These are phyloP conservation scores for Scomber colias DNA, from an alignment of 2,113 vertebrate species.

Conservation along the genomic window DNA sequence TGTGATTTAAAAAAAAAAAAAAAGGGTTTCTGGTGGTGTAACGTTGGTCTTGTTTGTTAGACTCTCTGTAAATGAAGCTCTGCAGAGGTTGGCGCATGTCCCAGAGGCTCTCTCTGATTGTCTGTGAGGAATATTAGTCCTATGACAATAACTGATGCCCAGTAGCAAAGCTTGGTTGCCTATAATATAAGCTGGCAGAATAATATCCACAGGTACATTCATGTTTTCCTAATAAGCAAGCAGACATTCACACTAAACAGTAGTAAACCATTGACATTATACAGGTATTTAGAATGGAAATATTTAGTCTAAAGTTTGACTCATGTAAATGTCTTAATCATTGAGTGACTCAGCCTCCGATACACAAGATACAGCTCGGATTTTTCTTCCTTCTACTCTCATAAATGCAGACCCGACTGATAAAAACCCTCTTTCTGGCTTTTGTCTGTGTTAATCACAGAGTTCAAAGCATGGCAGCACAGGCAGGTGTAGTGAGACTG, in stretches of 20 bases:
- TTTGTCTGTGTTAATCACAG: background rate
- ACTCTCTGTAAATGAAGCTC: background rate
- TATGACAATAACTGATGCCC: background rate
- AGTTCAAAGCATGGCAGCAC: background rate
- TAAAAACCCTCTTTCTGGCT: background rate
- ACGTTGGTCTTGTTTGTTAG: background rate
- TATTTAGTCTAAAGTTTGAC: background rate
- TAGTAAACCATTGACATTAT: background rate
- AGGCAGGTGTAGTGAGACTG: background rate
- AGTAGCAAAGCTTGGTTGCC: too few species aligned
- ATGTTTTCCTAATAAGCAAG: background rate
- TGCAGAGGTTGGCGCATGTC: conserved; percentile 8
- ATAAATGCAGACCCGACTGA: background rate
- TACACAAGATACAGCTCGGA: background rate
- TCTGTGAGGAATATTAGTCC: background rate
- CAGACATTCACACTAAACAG: background rate
- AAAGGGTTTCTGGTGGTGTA: background rate
- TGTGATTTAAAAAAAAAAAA: too few species aligned
- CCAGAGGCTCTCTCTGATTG: background rate
- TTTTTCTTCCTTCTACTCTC: background rate
- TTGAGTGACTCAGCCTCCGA: conserved; percentile 16
- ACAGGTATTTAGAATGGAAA: background rate
- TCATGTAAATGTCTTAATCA: background rate
- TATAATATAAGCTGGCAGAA: too few species aligned
- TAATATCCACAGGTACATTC: background rate